These are phyloP conservation scores for Prolemur simus DNA, from an alignment of 2,113 vertebrate species.

Conservation along the genomic window DNA sequence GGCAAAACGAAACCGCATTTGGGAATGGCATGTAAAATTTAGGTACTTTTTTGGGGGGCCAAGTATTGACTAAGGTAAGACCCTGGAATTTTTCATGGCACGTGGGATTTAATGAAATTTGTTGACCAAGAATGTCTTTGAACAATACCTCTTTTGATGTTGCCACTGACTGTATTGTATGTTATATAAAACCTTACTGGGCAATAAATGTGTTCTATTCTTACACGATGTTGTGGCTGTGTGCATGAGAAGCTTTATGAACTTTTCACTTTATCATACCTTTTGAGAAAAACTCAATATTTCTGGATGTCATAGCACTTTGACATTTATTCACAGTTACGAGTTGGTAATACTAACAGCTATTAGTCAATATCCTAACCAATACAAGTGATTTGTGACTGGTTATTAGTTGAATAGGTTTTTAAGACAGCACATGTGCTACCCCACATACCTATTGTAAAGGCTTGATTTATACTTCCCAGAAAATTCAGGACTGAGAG, in stretches of 20 bases:
- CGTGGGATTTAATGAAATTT: slow-evolving; percentile 35
- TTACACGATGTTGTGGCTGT: not conserved
- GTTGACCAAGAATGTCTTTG: slow-evolving; percentile 44
- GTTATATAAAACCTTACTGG: not conserved
- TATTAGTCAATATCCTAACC: not conserved
- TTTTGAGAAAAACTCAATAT: not conserved
- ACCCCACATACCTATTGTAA: not conserved
- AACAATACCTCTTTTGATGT: not conserved
- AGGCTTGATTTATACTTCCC: not conserved
- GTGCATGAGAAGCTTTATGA: not conserved
- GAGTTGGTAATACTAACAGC: not conserved
- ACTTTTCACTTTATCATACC: not conserved
- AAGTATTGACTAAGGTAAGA: slow-evolving; percentile 38
- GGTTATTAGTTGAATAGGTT: not conserved
- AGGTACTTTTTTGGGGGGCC: not conserved
- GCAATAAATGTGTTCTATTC: not conserved
- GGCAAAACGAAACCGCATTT: not conserved
- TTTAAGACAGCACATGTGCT: not conserved
- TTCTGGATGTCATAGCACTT: not conserved
- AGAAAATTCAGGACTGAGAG: not conserved
- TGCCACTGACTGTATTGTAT: not conserved
- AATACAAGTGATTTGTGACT: not conserved
- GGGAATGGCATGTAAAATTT: not conserved
- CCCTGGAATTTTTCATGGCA: slow-evolving; percentile 2
- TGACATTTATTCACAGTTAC: not conserved